Evolutionary conservation across 2,113 vertebrate species (phyloP).

Genomic region (Cricetomys ansorgei): DNA sequence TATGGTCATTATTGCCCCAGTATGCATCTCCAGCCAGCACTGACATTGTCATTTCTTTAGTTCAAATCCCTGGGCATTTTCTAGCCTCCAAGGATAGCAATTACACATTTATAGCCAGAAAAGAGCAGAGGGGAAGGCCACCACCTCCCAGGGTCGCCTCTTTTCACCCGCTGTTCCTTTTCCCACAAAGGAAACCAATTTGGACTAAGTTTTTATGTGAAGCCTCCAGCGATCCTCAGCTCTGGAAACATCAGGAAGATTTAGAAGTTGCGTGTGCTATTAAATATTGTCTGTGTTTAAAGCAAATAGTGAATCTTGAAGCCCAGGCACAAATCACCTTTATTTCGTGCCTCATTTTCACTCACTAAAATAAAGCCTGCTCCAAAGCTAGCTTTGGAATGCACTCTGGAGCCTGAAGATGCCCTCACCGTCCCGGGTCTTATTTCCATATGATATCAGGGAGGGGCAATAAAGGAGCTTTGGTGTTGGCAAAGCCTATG

Average conservation of each 20-base stretch:
- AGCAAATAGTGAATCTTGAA: conserved; percentile 41
- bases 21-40: not conserved
- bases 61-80: not conserved
- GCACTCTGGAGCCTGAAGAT: not conserved
- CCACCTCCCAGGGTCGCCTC: not conserved
- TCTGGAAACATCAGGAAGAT: conserved; percentile 38
- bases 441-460: not conserved
- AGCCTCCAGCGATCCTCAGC: conserved; percentile 20
- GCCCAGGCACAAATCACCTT: not conserved
- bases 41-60: not conserved
- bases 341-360: not conserved
- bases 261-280: conserved; percentile 32
- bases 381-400: not conserved
- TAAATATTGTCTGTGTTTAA: conserved; percentile 53
- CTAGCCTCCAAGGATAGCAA: not conserved
- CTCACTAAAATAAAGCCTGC: not conserved
- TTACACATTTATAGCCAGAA: not conserved
- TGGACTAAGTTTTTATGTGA: conserved; percentile 9
- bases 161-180: not conserved
- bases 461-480: not conserved
- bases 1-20: not conserved
- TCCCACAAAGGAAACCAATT: conserved; percentile 53
- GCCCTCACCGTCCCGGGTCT: not conserved
- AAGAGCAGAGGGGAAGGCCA: not conserved
- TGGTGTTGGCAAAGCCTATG: not conserved